Evolutionary conservation across 2,797 vertebrate species (phyloP).

Genomic region (Alfaro cultratus): DNA sequence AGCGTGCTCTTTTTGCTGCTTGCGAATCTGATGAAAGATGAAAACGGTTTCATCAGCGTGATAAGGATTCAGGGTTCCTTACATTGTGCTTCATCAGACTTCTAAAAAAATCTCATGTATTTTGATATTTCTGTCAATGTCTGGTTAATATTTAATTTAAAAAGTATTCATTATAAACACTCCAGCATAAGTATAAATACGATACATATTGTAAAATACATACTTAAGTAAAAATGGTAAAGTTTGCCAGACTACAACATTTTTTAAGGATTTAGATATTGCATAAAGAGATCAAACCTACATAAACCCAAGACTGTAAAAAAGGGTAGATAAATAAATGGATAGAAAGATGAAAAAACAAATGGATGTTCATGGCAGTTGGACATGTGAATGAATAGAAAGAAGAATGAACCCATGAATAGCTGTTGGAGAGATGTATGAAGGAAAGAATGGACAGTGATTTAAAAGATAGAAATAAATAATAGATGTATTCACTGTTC

Average conservation of each 20-base stretch:
- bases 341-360: background rate
- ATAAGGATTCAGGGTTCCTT: background rate
- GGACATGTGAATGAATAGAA: background rate
- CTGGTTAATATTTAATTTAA: background rate
- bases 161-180: background rate
- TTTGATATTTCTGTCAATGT: background rate
- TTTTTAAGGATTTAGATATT: background rate
- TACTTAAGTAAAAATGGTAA: background rate
- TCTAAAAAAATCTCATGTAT: background rate
- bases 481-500: too few relatives aligned
- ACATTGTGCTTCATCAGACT: background rate
- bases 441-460: background rate
- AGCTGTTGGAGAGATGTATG: background rate
- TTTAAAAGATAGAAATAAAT: background rate
- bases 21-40: constrained; percentile 87
- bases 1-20: constrained; percentile 98
- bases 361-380: background rate
- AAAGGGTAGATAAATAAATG: background rate
- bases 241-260: background rate
- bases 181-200: background rate
- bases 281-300: background rate
- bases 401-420: background rate
- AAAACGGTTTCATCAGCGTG: background rate
- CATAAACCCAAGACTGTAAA: background rate
- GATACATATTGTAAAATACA: background rate